Evolutionary conservation across 2,113 vertebrate genomes (phyloP).

Genomic region (Lucifuga dentata): DNA sequence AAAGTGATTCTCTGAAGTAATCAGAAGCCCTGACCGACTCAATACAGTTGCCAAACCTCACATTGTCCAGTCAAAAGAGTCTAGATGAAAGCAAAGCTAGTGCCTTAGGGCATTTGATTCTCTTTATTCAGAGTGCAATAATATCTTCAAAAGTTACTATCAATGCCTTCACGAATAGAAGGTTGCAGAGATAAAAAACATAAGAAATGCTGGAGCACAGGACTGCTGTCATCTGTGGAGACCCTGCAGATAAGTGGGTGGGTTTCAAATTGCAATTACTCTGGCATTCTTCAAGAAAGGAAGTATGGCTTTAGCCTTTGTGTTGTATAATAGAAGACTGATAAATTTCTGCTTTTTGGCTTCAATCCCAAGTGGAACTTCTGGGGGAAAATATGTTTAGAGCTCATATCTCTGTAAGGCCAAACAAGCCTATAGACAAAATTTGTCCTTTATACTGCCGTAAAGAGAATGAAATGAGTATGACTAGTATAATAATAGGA

Average conservation of each 20-base stretch:
- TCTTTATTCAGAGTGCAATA: neutral
- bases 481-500: no score
- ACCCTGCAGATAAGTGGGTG: slow-evolving; percentile 30
- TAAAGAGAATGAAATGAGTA: no score
- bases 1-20: no score
- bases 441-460: no score
- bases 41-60: slow-evolving; percentile 1
- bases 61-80: neutral
- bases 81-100: neutral
- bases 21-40: no score
- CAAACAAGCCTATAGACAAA: no score
- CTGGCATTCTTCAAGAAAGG: neutral
- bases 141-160: neutral
- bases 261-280: neutral
- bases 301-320: neutral
- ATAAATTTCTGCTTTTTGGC: slow-evolving; percentile 15
- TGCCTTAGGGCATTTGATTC: neutral
- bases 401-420: no score
- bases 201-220: neutral
- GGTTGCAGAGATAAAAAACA: neutral
- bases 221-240: slow-evolving; percentile 1
- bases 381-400: neutral
- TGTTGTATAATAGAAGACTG: neutral
- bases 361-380: neutral
- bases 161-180: neutral